phyloP scores from a whole-genome alignment of 2,888 invertebrate genomes.

The Andricus quercusramuli region DNA sequence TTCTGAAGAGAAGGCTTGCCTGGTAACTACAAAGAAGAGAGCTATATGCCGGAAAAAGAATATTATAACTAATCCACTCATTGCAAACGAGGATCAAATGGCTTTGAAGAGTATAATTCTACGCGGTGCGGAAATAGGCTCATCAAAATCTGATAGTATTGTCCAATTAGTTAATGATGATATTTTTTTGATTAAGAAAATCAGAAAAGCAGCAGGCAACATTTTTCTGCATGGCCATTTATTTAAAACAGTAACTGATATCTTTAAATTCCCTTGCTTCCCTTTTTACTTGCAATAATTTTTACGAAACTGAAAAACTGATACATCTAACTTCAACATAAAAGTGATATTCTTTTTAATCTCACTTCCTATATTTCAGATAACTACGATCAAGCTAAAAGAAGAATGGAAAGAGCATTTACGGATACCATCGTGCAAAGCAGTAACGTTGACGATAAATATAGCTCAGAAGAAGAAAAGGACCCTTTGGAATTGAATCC shows the following conservation, averaged over 20 bases:
- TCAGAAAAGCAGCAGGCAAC: background rate
- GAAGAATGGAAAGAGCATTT: conserved; percentile 1
- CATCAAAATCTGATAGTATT: background rate
- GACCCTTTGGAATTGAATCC: no score
- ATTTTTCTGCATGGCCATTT: background rate
- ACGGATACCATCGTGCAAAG: background rate
- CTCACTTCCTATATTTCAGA: background rate
- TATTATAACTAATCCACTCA: background rate
- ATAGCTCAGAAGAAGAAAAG: background rate
- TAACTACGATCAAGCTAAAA: background rate
- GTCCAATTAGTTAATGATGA: background rate
- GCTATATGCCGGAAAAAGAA: background rate
- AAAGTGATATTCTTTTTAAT: background rate
- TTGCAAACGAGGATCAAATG: background rate
- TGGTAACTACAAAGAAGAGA: background rate
- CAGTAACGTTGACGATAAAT: background rate
- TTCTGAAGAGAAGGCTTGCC: background rate
- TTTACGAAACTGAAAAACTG: background rate
- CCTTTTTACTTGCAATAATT: background rate
- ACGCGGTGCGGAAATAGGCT: background rate
- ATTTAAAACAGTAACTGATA: background rate
- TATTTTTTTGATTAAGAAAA: background rate
- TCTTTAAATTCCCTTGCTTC: conserved; percentile 1
- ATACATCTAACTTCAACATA: background rate
- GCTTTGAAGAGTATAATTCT: background rate